These are phyloP conservation scores for Murina feae DNA, from an alignment of 2,113 vertebrate genomes.

Conservation along the genomic window DNA sequence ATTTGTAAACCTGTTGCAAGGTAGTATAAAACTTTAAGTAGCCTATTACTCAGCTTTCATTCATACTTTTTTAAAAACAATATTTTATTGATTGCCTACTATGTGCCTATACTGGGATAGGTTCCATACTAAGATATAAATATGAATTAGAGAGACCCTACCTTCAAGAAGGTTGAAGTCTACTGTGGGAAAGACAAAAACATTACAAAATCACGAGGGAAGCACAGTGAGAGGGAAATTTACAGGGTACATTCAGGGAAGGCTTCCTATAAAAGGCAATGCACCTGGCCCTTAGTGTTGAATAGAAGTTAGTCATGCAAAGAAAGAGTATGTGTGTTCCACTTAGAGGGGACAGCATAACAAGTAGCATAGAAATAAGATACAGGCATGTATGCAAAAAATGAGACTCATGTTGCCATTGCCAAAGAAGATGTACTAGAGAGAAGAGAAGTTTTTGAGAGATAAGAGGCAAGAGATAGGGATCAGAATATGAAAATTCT, in stretches of 20 bases:
- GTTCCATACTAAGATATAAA: neutral
- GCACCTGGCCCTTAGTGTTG: accelerated
- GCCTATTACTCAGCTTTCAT: neutral
- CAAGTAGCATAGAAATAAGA: neutral
- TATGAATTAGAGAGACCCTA: neutral
- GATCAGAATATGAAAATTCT: neutral
- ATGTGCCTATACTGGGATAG: neutral
- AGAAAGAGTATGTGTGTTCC: neutral
- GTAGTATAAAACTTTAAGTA: neutral
- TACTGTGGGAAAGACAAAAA: neutral
- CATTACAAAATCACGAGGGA: neutral
- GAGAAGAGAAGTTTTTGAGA: neutral
- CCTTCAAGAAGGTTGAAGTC: neutral
- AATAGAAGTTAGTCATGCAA: neutral
- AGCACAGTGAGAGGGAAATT: neutral
- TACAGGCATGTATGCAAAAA: neutral
- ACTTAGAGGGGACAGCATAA: neutral
- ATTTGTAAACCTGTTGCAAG: neutral
- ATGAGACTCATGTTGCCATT: neutral
- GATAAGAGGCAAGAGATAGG: neutral
- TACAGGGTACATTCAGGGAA: neutral
- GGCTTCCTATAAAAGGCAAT: neutral
- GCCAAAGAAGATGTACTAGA: neutral
- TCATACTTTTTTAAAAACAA: neutral
- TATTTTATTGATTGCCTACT: neutral